Evolutionary conservation across 2,113 vertebrate species (phyloP).

Genomic region (Platysteira castanea): DNA sequence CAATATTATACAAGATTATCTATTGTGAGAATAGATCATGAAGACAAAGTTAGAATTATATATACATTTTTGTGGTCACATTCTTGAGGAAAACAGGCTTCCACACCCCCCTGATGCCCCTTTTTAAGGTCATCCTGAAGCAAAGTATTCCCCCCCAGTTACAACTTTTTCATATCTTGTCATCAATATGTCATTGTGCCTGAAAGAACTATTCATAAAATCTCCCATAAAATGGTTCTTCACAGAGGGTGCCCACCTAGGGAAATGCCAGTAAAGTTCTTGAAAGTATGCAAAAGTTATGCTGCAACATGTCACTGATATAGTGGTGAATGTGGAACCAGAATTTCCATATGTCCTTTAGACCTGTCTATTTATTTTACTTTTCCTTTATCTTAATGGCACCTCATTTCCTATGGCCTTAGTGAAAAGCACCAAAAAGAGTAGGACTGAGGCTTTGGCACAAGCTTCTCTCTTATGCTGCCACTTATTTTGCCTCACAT

Average conservation of each 20-base stretch:
- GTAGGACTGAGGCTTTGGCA: not conserved
- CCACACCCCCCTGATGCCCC: accelerated
- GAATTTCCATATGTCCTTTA: not conserved
- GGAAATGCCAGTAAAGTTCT: not conserved
- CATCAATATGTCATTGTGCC: not conserved
- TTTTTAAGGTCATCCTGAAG: not conserved
- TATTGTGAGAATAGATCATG: not conserved
- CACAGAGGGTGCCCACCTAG: not conserved
- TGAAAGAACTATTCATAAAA: not conserved
- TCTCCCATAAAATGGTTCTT: not conserved
- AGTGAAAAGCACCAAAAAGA: not conserved
- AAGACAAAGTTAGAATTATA: not conserved
- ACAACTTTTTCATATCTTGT: not conserved
- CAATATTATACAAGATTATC: not conserved
- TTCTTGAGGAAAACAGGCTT: not conserved
- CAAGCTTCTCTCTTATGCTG: not conserved
- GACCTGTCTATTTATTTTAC: not conserved
- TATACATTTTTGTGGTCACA: not conserved
- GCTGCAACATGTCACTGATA: not conserved
- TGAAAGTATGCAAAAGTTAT: not conserved
- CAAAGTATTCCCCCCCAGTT: not conserved
- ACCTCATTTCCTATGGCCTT: not conserved
- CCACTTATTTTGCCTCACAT: constrained; percentile 5
- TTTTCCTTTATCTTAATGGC: not conserved
- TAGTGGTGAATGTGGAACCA: not conserved